A percentile compares a stretch with the other conserved stretches of the same genome.
Evolutionary conservation across 1,140 invertebrate species (phyloP).

Genomic region (Orchestia grillus): DNA sequence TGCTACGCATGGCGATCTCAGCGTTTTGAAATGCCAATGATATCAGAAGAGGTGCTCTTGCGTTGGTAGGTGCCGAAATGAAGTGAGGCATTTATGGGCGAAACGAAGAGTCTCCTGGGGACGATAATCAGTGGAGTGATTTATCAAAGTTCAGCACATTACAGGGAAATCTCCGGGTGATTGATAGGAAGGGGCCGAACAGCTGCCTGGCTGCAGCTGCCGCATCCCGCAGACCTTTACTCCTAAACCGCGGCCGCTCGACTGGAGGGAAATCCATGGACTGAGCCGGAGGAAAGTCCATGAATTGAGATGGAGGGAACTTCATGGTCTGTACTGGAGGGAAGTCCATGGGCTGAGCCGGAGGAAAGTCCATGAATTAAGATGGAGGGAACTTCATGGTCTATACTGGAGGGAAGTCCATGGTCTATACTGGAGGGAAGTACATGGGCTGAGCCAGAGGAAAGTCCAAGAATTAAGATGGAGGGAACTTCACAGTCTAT

Average conservation of each 20-base stretch:
- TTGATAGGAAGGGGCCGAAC: constrained; percentile 48
- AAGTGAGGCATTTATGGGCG: constrained; percentile 21
- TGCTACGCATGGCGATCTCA: too few species aligned
- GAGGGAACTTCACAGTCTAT: background rate
- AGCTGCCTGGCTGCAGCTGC: constrained; percentile 33
- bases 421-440: background rate
- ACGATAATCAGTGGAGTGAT: constrained; percentile 54
- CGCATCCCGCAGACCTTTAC: constrained; percentile 27
- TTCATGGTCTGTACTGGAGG: constrained; percentile 2
- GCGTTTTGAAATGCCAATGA: too few species aligned
- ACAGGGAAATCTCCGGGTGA: constrained; percentile 51
- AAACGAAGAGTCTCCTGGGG: constrained; percentile 46
- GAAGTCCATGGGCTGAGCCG: background rate
- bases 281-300: background rate
- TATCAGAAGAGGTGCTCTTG: background rate
- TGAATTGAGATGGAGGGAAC: background rate
- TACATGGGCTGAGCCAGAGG: background rate
- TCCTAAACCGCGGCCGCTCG: background rate
- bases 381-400: background rate
- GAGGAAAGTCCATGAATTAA: background rate
- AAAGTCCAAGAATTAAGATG: background rate
- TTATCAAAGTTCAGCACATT: constrained; percentile 56
- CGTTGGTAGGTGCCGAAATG: background rate
- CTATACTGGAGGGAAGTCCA: background rate
- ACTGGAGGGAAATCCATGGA: background rate